phyloP scores from a whole-genome alignment of 2,113 vertebrate species.

The Anarhynchus alexandrinus region DNA sequence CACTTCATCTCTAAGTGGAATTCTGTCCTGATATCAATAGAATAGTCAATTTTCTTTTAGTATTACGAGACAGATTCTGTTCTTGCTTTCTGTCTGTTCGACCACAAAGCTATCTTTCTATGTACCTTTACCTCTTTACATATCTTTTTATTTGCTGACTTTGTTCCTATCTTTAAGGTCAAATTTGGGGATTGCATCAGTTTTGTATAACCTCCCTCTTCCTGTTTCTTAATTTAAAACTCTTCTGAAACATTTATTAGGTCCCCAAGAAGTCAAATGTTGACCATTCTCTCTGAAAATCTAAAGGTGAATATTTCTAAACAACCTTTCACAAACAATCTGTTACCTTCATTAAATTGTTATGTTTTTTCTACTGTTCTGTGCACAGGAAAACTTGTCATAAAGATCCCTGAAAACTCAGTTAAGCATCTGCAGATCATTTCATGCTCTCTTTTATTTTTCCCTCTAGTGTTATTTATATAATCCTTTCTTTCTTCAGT shows the following conservation, averaged over 20 bases:
- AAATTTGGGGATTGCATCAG: background rate
- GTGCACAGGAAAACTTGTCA: background rate
- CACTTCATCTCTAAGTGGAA: background rate
- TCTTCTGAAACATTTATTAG: background rate
- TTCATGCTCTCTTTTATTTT: background rate
- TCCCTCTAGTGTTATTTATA: background rate
- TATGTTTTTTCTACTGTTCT: accelerated
- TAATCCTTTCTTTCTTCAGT: background rate
- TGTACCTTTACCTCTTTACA: background rate
- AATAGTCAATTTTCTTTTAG: background rate
- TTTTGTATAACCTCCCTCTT: background rate
- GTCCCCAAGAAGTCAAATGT: background rate
- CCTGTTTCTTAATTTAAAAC: background rate
- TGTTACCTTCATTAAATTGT: background rate
- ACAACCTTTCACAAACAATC: background rate
- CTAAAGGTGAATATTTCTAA: background rate
- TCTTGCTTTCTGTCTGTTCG: background rate
- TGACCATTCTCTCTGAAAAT: background rate
- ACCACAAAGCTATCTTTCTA: background rate
- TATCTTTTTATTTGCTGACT: background rate
- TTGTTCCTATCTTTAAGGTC: background rate
- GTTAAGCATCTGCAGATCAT: background rate
- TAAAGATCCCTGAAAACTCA: background rate
- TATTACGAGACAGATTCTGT: background rate
- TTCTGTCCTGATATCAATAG: background rate